A percentile compares a stretch with the other conserved stretches of the same genome.
Evolutionary conservation across 2,888 invertebrate genomes (phyloP).

Genomic region (Ectropis crepuscularia): DNA sequence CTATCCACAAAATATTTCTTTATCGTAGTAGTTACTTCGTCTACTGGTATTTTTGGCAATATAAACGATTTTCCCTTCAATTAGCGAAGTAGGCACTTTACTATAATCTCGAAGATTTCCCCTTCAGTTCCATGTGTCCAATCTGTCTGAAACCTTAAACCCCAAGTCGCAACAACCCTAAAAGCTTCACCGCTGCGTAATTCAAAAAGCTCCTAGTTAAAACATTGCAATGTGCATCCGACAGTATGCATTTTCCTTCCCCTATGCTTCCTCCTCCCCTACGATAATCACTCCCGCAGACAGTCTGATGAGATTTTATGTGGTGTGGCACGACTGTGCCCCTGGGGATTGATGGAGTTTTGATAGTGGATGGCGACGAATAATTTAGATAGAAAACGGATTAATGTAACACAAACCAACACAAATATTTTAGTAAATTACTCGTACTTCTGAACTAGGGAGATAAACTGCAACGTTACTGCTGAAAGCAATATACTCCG

Average conservation of each 20-base stretch:
- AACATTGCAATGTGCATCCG: constrained; percentile 32
- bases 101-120: neutral
- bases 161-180: constrained; percentile 32
- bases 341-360: constrained; percentile 36
- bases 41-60: no score
- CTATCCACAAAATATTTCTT: no score
- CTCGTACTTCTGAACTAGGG: neutral
- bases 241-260: constrained; percentile 26
- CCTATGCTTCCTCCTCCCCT: constrained; percentile 34
- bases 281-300: constrained; percentile 50
- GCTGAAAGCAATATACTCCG: no score
- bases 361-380: constrained; percentile 29
- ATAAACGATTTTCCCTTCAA: neutral
- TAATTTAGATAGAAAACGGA: constrained; percentile 19
- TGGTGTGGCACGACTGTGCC: constrained; percentile 31
- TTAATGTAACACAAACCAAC: neutral
- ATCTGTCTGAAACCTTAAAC: constrained; percentile 26
- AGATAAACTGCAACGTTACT: neutral
- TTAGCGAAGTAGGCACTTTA: neutral
- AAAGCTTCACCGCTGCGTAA: constrained; percentile 29
- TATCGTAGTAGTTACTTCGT: no score
- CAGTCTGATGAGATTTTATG: constrained; percentile 52
- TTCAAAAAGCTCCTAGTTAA: constrained; percentile 15
- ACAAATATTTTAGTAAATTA: neutral
- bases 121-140: constrained; percentile 17